Evolutionary conservation across 2,888 invertebrate genomes (phyloP), one percentile per base, ranked within the genome.

Genomic region (Nezara viridula): DNA sequence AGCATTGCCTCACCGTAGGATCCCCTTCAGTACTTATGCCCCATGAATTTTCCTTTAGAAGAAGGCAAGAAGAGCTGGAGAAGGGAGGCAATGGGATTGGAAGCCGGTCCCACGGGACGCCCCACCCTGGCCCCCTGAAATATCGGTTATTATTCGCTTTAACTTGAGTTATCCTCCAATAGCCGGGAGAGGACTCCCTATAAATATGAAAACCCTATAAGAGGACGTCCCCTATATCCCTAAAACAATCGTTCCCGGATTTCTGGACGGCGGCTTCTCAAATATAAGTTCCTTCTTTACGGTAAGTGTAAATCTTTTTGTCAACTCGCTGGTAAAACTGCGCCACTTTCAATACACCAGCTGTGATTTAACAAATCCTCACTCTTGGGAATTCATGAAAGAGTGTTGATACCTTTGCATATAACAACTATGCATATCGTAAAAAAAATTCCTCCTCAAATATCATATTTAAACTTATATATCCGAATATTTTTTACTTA

Each of bases 101-200:
- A 81, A 81, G 81, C 24, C 12, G 40, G 40, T 44, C 81, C 81
- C 44, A 1, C 19, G 19, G 66, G 81, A 24, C 73, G 5, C 73
- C 19, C 40, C 7, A 6, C 50, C 37, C 49, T 19, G 6, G 1
- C 37, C 52, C 44, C 86, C 32, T 52, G 55, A 86, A 86, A 55
- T 86, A 86, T 50, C 55, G 52, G 55, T 40, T 55, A 86, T 86
- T 86, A 86, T 86, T 86, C 86, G 86, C 37, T 86, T 86, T 50
- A 86, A 86, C 86, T 86, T 86, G 86, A 86, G 52, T 55, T 86
- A 86, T 55, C 86, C 55, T 40, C 55, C 55, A n/a, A 86, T 86
- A 37, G 50, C 86, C 86, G 32, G 6, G 55, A 60, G 32, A n/a
- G 55, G 40, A 40, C 81, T 52, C 40, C 86, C 86, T 86, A 86